These are phyloP conservation scores for Molothrus ater DNA, from an alignment of 2,797 vertebrate genomes.

Conservation along the genomic window DNA sequence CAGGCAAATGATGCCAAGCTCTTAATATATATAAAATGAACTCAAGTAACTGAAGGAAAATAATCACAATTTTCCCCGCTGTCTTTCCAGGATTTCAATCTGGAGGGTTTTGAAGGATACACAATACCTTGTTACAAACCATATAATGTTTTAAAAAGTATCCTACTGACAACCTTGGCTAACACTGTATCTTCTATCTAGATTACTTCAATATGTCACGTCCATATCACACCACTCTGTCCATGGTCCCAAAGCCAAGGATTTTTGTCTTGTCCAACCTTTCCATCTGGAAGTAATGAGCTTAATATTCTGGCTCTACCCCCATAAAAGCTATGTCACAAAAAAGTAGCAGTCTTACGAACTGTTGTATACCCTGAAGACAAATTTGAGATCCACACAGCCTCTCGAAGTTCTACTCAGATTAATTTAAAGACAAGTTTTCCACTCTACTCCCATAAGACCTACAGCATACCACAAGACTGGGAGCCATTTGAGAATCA, in stretches of 20 bases:
- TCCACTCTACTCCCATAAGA: slow-evolving; percentile 44
- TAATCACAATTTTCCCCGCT: slow-evolving; percentile 75
- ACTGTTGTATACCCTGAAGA: slow-evolving; percentile 73
- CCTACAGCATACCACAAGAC: slow-evolving; percentile 28
- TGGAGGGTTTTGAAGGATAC: slow-evolving; percentile 77
- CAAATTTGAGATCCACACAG: slow-evolving; percentile 59
- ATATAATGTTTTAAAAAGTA: slow-evolving; percentile 79
- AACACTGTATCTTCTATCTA: slow-evolving; percentile 80
- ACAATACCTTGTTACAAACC: slow-evolving; percentile 83
- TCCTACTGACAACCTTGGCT: slow-evolving; percentile 82
- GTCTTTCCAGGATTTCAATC: slow-evolving; percentile 76
- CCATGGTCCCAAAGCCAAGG: slow-evolving; percentile 74
- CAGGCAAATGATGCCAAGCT: slow-evolving; percentile 76
- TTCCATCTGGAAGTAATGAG: slow-evolving; percentile 85
- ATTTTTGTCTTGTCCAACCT: slow-evolving; percentile 78
- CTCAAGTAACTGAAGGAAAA: slow-evolving; percentile 78
- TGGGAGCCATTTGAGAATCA: slow-evolving; percentile 31
- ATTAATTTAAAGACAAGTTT: slow-evolving; percentile 59
- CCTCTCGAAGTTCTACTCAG: slow-evolving; percentile 20
- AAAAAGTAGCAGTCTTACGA: slow-evolving; percentile 81
- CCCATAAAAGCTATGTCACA: slow-evolving; percentile 79
- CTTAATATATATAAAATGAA: slow-evolving; percentile 76
- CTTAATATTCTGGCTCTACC: slow-evolving; percentile 78
- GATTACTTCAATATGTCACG: slow-evolving; percentile 84
- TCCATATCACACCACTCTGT: slow-evolving; percentile 73